Evolutionary conservation across 2,113 vertebrate species (phyloP), one percentile per base, ranked within the genome.

Genomic region (Nannospalax galili): DNA sequence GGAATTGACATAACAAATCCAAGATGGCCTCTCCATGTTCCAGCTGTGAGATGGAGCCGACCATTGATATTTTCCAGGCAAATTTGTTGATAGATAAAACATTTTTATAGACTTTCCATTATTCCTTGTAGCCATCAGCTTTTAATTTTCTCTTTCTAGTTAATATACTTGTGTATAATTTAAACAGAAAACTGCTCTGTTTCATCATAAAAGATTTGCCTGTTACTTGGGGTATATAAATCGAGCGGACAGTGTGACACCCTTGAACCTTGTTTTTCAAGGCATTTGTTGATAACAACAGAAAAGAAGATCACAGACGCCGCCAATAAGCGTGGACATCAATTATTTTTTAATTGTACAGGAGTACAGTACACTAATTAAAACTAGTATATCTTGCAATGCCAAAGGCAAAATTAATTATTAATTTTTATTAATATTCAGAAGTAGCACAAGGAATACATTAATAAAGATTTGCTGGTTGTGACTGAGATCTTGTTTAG

Each of bases 351-450:
- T 99, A 99, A 99, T 99, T 99, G 99, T 99, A 99, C 98, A 99
- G 98, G 99, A 99, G 99, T 99, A 99, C 99, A 99, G 99, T 99
- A 99, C 99, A 99, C 99, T 99, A 99, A 99, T 99, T 99, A 99
- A 99, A 99, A 99, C 99, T 99, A 99, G 99, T 99, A 99, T 99
- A 99, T 99, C 99, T 99, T 99, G 99, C 99, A 99, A 99, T 98
- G 99, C 99, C 99, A 99, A 99, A 99, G 99, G 99, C 99, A 99
- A 99, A 99, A 99, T 99, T 99, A 99, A 99, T 99, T 99, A 99
- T 99, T 99, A 99, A 99, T 99, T 99, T 99, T 99, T 99, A 99
- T 99, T 99, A 99, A 99, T 99, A 99, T 99, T 99, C 99, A 99
- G 99, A 99, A 99, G 99, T 99, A 99, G 99, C 99, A 98, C 99